A percentile compares a stretch with the other conserved stretches of the same genome.
Evolutionary conservation across 53 echinoderm and acorn worm species (phyloP).

Genomic region (Crossaster papposus): DNA sequence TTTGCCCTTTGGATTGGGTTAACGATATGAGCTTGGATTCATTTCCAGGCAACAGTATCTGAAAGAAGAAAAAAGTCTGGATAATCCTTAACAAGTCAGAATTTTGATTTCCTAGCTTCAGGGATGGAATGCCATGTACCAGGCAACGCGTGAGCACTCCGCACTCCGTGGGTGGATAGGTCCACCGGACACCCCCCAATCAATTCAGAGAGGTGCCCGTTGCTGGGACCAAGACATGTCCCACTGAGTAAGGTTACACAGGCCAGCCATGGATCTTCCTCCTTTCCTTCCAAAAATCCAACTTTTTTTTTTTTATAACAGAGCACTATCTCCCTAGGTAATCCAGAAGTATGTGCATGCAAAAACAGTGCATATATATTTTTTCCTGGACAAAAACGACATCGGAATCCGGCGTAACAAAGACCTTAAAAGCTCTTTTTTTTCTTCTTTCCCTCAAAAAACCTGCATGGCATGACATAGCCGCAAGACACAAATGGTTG

Average conservation of each 20-base stretch:
- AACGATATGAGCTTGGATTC: too few species aligned
- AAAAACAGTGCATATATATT: neutral
- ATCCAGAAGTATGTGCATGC: neutral
- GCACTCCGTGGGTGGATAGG: constrained; percentile 37
- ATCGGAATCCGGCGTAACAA: neutral
- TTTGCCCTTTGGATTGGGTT: too few species aligned
- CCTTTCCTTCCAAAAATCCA: neutral
- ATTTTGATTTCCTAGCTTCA: constrained; percentile 13
- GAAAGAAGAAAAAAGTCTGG: too few species aligned
- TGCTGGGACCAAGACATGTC: neutral
- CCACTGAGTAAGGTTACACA: constrained; percentile 14
- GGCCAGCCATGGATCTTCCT: neutral
- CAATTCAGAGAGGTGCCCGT: constrained; percentile 19
- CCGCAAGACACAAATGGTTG: neutral
- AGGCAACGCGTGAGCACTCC: neutral
- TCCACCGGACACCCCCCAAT: constrained; percentile 31
- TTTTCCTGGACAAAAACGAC: neutral
- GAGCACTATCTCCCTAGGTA: neutral
- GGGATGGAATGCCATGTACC: neutral
- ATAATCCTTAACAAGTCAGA: neutral
- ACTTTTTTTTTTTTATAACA: neutral
- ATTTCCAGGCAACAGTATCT: too few species aligned
- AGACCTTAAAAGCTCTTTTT: neutral
- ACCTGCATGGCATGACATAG: neutral
- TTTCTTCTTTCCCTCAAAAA: neutral